phyloP scores from a whole-genome alignment of 2,113 vertebrate species.

The Coptodon rendalli region DNA sequence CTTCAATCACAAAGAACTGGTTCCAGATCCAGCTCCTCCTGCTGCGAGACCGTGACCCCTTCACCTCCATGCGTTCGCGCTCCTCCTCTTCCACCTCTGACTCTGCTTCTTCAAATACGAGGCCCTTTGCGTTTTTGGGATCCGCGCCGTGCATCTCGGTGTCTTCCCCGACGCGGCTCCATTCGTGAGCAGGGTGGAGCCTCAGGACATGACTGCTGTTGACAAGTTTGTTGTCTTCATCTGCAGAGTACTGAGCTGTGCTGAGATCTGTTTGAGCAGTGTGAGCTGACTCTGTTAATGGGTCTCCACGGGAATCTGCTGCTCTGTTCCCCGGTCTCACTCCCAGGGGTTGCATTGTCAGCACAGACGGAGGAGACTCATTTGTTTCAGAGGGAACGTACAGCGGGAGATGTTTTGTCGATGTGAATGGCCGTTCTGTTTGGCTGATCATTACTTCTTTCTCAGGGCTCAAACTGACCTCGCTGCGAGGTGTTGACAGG shows the following conservation, averaged over 20 bases:
- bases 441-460: constrained; percentile 39
- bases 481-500: constrained; percentile 54
- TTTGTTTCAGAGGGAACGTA: constrained; percentile 48
- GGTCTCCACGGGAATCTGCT: constrained; percentile 53
- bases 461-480: constrained; percentile 48
- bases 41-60: constrained; percentile 74
- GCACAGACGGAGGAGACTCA: constrained; percentile 37
- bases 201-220: constrained; percentile 70
- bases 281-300: constrained; percentile 54
- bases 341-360: constrained; percentile 58
- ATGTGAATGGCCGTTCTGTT: constrained; percentile 46
- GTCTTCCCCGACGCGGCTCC: constrained; percentile 14
- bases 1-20: constrained; percentile 93
- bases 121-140: constrained; percentile 42
- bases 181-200: constrained; percentile 66
- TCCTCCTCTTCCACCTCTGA: constrained; percentile 23
- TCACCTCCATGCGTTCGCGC: constrained; percentile 8
- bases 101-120: constrained; percentile 72
- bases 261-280: constrained; percentile 41
- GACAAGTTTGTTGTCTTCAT: constrained; percentile 49
- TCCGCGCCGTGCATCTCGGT: constrained; percentile 8
- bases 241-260: constrained; percentile 50
- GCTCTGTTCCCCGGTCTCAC: constrained; percentile 25
- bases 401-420: constrained; percentile 44
- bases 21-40: constrained; percentile 94